A percentile compares a stretch with the other conserved stretches of the same genome.
Evolutionary conservation across 2,888 invertebrate species (phyloP).

Genomic region (Acanthococcus lagerstroemiae): DNA sequence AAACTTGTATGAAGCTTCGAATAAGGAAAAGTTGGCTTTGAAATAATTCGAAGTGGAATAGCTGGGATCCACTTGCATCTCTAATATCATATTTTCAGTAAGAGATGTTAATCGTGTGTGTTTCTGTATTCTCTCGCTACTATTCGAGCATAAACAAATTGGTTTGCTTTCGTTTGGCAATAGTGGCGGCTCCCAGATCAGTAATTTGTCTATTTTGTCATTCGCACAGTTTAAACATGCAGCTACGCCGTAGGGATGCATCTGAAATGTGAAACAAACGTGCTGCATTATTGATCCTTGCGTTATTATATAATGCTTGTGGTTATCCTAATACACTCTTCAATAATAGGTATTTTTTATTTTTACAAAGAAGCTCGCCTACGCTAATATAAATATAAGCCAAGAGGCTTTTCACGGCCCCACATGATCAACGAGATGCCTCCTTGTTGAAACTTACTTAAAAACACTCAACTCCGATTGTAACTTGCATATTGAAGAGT

Average conservation of each 20-base stretch:
- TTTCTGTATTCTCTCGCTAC: slow-evolving; percentile 3
- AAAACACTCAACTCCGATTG: no score
- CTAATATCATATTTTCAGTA: slow-evolving; percentile 69
- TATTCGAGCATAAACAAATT: slow-evolving; percentile 20
- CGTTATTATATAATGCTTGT: no score
- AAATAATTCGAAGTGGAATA: slow-evolving; percentile 81
- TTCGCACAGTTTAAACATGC: slow-evolving; percentile 78
- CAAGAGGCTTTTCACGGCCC: no score
- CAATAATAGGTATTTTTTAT: slow-evolving; percentile 1
- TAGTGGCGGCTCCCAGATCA: slow-evolving; percentile 56
- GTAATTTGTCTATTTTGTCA: slow-evolving; percentile 71
- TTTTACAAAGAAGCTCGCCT: background rate
- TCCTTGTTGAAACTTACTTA: no score
- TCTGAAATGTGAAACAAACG: slow-evolving; percentile 44
- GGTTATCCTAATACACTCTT: no score
- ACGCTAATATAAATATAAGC: no score
- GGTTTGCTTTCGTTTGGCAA: slow-evolving; percentile 29
- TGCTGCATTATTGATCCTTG: background rate
- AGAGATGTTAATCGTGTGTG: slow-evolving; percentile 54
- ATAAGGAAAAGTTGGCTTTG: slow-evolving; percentile 71
- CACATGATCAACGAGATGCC: no score
- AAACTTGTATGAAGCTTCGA: slow-evolving; percentile 79
- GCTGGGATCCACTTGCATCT: slow-evolving; percentile 70
- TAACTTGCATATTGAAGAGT: no score
- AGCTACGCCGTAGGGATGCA: slow-evolving; percentile 65